These are phyloP conservation scores for Poeciliopsis prolifica DNA, from an alignment of 2,113 vertebrate genomes.

Conservation along the genomic window DNA sequence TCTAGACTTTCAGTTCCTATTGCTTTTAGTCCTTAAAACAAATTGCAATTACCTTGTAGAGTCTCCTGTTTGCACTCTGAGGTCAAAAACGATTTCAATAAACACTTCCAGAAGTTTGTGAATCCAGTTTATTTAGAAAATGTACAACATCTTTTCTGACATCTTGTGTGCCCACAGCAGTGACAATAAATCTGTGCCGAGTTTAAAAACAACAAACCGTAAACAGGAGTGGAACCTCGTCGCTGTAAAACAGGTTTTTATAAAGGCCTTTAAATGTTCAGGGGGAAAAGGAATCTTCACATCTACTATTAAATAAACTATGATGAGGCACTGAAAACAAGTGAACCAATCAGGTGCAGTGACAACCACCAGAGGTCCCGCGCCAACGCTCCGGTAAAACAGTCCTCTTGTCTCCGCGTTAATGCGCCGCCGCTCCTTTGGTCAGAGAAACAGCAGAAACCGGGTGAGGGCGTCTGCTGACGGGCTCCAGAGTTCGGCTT, in stretches of 20 bases:
- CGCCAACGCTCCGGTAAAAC: background rate
- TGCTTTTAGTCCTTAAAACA: too few species aligned
- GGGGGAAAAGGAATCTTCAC: background rate
- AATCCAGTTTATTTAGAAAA: slow-evolving; percentile 63
- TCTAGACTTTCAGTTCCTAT: too few species aligned
- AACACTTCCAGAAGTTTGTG: slow-evolving; percentile 10
- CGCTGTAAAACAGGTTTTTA: slow-evolving; percentile 2
- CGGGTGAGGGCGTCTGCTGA: slow-evolving; percentile 16
- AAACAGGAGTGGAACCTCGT: background rate
- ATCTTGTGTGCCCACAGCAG: slow-evolving; percentile 43
- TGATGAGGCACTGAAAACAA: slow-evolving; percentile 45
- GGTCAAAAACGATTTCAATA: background rate
- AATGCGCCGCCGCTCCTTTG: slow-evolving; percentile 40
- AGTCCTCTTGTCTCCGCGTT: slow-evolving; percentile 2
- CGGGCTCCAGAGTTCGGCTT: slow-evolving; percentile 24
- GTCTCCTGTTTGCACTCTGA: background rate
- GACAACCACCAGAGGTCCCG: background rate
- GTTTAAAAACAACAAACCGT: slow-evolving; percentile 14
- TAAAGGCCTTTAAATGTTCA: background rate
- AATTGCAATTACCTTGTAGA: too few species aligned
- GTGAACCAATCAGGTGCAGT: slow-evolving; percentile 28
- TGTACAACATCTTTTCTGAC: slow-evolving; percentile 33
- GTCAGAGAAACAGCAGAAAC: slow-evolving; percentile 20
- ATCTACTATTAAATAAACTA: slow-evolving; percentile 8
- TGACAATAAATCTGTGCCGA: slow-evolving; percentile 19